Conservation (phyloP, 2,888 invertebrate genomes). For the Cancer borealis region DNA sequence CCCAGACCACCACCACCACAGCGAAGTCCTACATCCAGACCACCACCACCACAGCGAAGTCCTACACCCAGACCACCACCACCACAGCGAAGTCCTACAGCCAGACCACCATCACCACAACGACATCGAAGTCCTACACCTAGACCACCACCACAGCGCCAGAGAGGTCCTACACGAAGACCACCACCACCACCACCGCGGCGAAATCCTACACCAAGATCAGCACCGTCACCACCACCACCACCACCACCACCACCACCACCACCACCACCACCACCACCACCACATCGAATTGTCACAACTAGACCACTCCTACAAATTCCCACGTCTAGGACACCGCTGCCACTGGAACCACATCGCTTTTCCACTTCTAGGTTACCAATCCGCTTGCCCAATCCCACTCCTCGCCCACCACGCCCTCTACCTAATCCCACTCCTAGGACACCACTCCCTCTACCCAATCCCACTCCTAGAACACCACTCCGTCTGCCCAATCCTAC, state of each 20-base stretch:
- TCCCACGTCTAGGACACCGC: background rate
- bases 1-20: background rate
- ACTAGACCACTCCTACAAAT: background rate
- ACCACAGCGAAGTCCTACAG: background rate
- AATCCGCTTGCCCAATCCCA: background rate
- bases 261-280: background rate
- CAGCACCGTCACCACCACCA: background rate
- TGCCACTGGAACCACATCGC: background rate
- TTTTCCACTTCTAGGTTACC: background rate
- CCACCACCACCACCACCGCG: background rate
- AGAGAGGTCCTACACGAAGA: background rate
- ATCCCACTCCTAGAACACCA: background rate
- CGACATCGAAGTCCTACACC: background rate
- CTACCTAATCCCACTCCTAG: background rate
- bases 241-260: background rate
- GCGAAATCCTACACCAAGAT: background rate
- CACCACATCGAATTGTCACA: background rate
- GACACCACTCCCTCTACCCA: background rate
- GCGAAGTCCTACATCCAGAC: background rate
- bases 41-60: background rate
- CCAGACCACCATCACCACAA: background rate
- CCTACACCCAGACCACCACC: background rate
- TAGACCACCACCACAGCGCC: background rate
- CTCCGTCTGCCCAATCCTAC: background rate
- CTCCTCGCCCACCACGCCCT: background rate